Evolutionary conservation across 2,113 vertebrate species (phyloP).

Genomic region (Dromaius novaehollandiae): DNA sequence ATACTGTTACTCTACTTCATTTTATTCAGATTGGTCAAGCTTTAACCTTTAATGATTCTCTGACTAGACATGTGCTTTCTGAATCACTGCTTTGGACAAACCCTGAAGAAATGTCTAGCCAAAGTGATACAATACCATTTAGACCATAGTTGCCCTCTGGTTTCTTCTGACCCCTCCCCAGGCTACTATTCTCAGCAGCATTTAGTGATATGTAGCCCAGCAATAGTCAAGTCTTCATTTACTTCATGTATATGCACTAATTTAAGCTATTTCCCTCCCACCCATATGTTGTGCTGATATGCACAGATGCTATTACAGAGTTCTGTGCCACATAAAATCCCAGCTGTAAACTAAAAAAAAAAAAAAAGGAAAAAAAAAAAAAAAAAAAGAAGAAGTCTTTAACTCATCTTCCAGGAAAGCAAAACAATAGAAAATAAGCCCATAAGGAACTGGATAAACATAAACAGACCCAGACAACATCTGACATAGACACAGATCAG

Average conservation of each 20-base stretch:
- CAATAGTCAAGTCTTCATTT: constrained; percentile 49
- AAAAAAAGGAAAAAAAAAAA: background rate
- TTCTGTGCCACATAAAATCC: constrained; percentile 56
- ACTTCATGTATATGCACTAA: constrained; percentile 61
- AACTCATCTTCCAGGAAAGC: background rate
- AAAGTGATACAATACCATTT: background rate
- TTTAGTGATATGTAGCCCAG: background rate
- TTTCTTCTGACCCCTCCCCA: background rate
- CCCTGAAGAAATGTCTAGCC: background rate
- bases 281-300: constrained; percentile 64
- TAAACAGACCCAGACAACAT: background rate
- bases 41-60: constrained; percentile 24
- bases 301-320: constrained; percentile 68
- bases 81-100: constrained; percentile 10
- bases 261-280: constrained; percentile 66
- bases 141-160: background rate
- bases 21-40: constrained; percentile 5
- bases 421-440: constrained; percentile 11
- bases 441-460: background rate
- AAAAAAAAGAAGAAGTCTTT: background rate
- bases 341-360: constrained; percentile 46
- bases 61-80: background rate
- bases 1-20: background rate
- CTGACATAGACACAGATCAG: background rate
- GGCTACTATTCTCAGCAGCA: background rate